Percentiles rank a stretch among this genome's conserved stretches.
Evolutionary conservation across 2,888 invertebrate genomes (phyloP).

Genomic region (Priocnemis perturbator): DNA sequence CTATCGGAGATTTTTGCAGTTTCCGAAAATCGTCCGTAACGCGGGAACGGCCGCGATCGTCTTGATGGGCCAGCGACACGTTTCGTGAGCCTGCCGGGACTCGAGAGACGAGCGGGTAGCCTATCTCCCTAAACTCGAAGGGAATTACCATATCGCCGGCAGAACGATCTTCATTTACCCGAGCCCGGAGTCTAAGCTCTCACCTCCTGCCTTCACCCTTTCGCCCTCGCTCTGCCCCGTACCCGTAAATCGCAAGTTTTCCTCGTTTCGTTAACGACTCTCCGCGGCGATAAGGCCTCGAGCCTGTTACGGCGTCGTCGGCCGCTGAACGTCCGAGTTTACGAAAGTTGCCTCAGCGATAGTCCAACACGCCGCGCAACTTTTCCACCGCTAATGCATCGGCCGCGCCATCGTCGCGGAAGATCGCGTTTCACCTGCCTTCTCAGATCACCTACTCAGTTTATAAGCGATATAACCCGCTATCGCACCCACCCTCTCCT

Average conservation of each 20-base stretch:
- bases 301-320: slow-evolving; percentile 21
- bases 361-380: slow-evolving; percentile 11
- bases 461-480: no score
- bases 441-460: no score
- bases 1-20: no score
- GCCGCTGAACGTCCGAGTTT: slow-evolving; percentile 19
- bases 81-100: no score
- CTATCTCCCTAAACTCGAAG: neutral
- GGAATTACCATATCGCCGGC: slow-evolving; percentile 6
- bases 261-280: slow-evolving; percentile 41
- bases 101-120: no score
- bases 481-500: no score
- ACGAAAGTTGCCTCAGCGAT: slow-evolving; percentile 23
- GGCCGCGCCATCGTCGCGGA: neutral
- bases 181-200: neutral
- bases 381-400: slow-evolving; percentile 15
- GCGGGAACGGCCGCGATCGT: no score
- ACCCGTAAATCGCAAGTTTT: slow-evolving; percentile 46
- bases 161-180: slow-evolving; percentile 2
- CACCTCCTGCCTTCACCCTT: neutral
- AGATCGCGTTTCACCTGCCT: no score
- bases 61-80: no score
- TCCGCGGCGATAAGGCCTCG: slow-evolving; percentile 34
- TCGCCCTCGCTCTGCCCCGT: neutral
- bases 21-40: no score